phyloP scores from a whole-genome alignment of 2,888 invertebrate genomes.

The Cremastinae sp. region DNA sequence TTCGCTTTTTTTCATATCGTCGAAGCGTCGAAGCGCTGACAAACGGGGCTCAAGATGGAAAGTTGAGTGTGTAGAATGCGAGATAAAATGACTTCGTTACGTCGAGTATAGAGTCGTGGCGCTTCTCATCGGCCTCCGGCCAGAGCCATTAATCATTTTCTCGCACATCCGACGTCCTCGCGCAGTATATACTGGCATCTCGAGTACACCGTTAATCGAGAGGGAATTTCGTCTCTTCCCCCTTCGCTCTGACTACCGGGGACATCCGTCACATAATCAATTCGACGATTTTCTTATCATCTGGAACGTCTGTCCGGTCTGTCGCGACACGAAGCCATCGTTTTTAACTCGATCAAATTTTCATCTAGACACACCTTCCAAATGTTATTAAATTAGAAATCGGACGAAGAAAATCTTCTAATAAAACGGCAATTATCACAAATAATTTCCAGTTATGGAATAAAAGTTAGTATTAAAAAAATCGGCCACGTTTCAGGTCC shows the following conservation, averaged over 20 bases:
- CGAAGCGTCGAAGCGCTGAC: too few relatives aligned
- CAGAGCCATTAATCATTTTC: slow-evolving; percentile 49
- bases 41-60: neutral
- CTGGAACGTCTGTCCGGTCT: neutral
- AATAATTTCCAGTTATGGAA: too few relatives aligned
- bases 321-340: too few relatives aligned
- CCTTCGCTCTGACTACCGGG: slow-evolving; percentile 21
- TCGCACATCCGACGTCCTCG: slow-evolving; percentile 22
- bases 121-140: slow-evolving; percentile 23
- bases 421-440: too few relatives aligned
- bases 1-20: too few relatives aligned
- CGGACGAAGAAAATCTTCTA: neutral
- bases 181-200: slow-evolving; percentile 4
- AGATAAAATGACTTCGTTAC: slow-evolving; percentile 31
- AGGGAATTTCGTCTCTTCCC: slow-evolving; percentile 35
- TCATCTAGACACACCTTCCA: too few relatives aligned
- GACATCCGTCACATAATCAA: slow-evolving; percentile 42
- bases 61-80: slow-evolving; percentile 4
- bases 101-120: slow-evolving; percentile 23
- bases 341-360: too few relatives aligned
- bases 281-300: slow-evolving; percentile 35
- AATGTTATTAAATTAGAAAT: too few relatives aligned
- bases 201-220: slow-evolving; percentile 50
- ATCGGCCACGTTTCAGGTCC: too few relatives aligned
- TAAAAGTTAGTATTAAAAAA: too few relatives aligned